Evolutionary conservation across 1,140 invertebrate species (phyloP).

Genomic region (Drosophila melanica): DNA sequence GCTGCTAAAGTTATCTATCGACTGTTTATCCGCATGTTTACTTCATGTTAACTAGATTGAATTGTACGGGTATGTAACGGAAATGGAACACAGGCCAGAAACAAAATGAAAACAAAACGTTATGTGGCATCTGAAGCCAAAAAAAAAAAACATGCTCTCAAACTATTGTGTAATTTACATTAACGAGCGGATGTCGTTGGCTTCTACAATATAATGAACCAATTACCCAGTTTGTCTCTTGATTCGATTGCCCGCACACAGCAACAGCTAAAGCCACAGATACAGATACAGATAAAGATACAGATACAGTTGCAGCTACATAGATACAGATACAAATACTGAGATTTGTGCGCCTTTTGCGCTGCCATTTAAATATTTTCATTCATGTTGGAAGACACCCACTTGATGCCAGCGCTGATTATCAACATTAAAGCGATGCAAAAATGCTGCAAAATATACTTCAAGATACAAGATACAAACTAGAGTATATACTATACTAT

Average conservation of each 20-base stretch:
- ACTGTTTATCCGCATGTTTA: not conserved
- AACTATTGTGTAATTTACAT: conserved; percentile 82
- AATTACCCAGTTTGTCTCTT: conserved; percentile 81
- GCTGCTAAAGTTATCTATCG: too few relatives aligned
- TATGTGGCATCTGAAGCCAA: conserved; percentile 4
- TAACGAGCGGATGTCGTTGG: conserved; percentile 79
- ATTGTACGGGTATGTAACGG: not conserved
- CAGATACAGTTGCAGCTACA: not conserved
- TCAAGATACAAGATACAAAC: conserved; percentile 22
- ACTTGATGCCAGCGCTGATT: conserved; percentile 36
- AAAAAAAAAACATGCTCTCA: conserved; percentile 51
- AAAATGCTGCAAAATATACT: conserved; percentile 4
- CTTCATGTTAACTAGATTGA: not conserved
- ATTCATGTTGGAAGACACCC: conserved; percentile 46
- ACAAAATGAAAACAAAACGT: not conserved
- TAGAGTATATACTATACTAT: conserved; percentile 6
- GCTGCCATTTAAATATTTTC: conserved; percentile 40
- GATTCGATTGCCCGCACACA: conserved; percentile 73
- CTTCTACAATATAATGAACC: conserved; percentile 79
- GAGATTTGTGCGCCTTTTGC: conserved; percentile 22
- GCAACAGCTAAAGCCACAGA: conserved; percentile 17
- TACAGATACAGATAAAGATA: not conserved
- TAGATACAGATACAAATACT: conserved; percentile 2
- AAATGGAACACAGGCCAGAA: not conserved
- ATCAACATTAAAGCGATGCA: conserved; percentile 37